Base-by-base conservation (phyloP, 35 echinoderm and acorn worm genomes). In the Lytechinus pictus region DNA sequence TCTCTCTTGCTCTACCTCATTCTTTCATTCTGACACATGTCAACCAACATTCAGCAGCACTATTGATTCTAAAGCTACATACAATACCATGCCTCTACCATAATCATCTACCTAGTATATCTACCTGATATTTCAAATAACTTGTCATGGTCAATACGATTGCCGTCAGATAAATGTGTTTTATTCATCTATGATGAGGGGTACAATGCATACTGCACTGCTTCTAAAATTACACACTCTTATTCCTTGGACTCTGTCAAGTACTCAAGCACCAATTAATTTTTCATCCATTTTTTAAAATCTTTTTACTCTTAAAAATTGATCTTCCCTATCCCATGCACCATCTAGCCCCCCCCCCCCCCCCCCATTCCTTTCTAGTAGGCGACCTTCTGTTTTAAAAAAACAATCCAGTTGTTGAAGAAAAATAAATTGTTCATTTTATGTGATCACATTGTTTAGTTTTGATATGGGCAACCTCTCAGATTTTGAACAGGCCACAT, bases 181-280 rank as follows among this genome's bases (percentile, higher is more conserved):
- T 90, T 90, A 90, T 90, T 90, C 88, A 90, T 90, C 88, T 52
- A 52, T 90, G 88, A 51, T 21, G 52, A 28, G 88, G 88, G 33
- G 88, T 13, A 90, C 88, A 90, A 90, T 90, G 88, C 88, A 90
- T 44, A 90, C 28, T 90, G 88, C 88, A 90, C 52, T 90, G 88
- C 88, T 54, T 14, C 92, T 93, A 93, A 6, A 54, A 93, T 54
- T 93, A 93, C 92, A 93, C 92, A 93, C 92, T 55, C 92, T 93
- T 57, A 57, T n/a, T 27, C 6, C 9, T 55, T 11, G 92, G 55
- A 33, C 53, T 93, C 4, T 44, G 33, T 53, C 24, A 57, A 93
- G 53, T 54, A 53, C 52, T 28, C 28, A 57, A 93, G 92, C 54
- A 93, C 92, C 92, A 93, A 93, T 93, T 10, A 93, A 57, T 93